Conservation (phyloP, 2,113 vertebrate species). For the Heloderma charlesbogerti region DNA sequence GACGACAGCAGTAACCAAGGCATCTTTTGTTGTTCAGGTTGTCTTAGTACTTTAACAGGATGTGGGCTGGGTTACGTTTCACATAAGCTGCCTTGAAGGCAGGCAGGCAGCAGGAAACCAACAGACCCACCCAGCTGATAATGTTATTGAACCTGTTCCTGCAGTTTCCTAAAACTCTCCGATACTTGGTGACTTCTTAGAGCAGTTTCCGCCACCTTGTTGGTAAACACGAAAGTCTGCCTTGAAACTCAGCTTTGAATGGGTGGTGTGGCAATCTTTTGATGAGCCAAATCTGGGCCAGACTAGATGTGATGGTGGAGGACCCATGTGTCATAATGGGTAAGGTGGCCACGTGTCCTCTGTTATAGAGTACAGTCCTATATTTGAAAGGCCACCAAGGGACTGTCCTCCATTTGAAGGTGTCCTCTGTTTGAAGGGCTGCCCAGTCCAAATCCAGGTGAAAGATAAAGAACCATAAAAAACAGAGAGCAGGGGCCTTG, state of each 20-base stretch:
- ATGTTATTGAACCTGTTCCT: conserved; percentile 48
- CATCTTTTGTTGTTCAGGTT: conserved; percentile 7
- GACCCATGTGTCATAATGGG: no score
- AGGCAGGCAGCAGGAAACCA: conserved; percentile 35
- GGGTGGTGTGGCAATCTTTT: background rate
- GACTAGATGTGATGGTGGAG: background rate
- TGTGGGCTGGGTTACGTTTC: conserved; percentile 52
- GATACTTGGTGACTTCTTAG: conserved; percentile 49
- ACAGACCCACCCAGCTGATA: background rate
- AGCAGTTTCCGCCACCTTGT: conserved; percentile 17
- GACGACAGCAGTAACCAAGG: conserved; percentile 36
- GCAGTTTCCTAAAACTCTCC: conserved; percentile 60
- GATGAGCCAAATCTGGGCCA: background rate
- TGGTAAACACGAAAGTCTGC: background rate
- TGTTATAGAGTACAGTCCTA: no score
- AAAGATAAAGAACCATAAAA: no score
- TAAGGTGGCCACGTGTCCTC: no score
- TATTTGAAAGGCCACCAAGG: no score
- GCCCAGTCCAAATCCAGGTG: no score
- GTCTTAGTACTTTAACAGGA: conserved; percentile 60
- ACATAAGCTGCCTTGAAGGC: conserved; percentile 12
- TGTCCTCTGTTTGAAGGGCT: no score
- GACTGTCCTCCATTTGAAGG: no score
- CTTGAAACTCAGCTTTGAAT: background rate
- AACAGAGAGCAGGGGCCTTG: no score